A percentile compares a stretch with the other conserved stretches of the same genome.
Evolutionary conservation across 64 coral and sea anemone species (phyloP).

Genomic region (Montipora sp.): DNA sequence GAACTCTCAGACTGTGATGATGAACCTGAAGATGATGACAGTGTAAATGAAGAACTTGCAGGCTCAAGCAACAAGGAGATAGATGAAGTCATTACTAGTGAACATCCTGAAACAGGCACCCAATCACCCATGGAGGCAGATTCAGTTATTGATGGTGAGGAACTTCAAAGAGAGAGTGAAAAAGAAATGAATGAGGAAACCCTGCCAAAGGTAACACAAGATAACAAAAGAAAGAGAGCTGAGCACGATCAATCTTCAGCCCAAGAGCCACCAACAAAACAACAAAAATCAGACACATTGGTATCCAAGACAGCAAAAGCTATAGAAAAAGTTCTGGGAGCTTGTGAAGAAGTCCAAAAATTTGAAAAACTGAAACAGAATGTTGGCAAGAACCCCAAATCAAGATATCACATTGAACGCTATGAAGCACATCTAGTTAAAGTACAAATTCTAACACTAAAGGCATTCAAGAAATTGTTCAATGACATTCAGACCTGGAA

Average conservation of each 20-base stretch:
- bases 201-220: background rate
- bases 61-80: background rate
- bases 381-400: constrained; percentile 25
- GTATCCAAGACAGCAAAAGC: constrained; percentile 44
- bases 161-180: background rate
- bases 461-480: background rate
- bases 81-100: background rate
- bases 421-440: constrained; percentile 44
- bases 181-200: background rate
- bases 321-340: constrained; percentile 24
- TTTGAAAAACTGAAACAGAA: constrained; percentile 36
- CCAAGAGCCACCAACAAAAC: background rate
- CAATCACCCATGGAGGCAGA: background rate
- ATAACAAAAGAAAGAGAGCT: background rate
- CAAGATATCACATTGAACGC: constrained; percentile 19
- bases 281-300: background rate
- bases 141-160: background rate
- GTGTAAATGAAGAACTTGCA: background rate
- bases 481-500: background rate
- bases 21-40: background rate
- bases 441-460: constrained; percentile 39
- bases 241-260: background rate
- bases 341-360: constrained; percentile 14
- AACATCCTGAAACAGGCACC: background rate
- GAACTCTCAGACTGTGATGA: background rate